Evolutionary conservation across 2,113 vertebrate genomes (phyloP).

Genomic region (Alethe diademata): DNA sequence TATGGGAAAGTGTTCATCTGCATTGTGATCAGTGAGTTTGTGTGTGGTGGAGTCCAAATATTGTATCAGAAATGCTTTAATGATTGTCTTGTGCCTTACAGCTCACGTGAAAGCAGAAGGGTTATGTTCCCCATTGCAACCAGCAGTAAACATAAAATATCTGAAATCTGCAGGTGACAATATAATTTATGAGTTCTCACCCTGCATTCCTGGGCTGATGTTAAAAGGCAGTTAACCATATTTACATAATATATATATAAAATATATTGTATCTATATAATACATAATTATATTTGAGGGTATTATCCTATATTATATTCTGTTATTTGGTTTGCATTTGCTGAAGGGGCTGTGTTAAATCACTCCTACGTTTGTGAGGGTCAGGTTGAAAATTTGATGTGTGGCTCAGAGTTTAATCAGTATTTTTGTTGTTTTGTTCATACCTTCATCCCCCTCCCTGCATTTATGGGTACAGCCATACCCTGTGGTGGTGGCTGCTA

Average conservation of each 20-base stretch:
- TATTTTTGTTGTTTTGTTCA: background rate
- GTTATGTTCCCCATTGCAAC: background rate
- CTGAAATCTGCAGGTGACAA: background rate
- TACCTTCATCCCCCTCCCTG: background rate
- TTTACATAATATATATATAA: background rate
- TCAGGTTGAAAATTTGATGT: background rate
- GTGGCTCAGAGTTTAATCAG: background rate
- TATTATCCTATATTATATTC: background rate
- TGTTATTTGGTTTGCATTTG: accelerated
- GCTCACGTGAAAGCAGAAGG: background rate
- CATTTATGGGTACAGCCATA: background rate
- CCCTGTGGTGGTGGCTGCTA: background rate
- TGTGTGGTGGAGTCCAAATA: accelerated
- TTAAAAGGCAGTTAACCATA: background rate
- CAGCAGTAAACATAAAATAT: background rate
- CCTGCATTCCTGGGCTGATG: background rate
- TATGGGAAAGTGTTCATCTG: background rate
- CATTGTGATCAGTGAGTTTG: background rate
- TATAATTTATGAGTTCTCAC: accelerated
- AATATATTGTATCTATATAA: background rate
- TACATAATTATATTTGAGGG: background rate
- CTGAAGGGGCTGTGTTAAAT: background rate
- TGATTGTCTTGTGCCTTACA: background rate
- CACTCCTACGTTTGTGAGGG: background rate
- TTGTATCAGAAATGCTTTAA: background rate